Conservation (phyloP, 2,113 vertebrate genomes). For the Polypterus senegalus region DNA sequence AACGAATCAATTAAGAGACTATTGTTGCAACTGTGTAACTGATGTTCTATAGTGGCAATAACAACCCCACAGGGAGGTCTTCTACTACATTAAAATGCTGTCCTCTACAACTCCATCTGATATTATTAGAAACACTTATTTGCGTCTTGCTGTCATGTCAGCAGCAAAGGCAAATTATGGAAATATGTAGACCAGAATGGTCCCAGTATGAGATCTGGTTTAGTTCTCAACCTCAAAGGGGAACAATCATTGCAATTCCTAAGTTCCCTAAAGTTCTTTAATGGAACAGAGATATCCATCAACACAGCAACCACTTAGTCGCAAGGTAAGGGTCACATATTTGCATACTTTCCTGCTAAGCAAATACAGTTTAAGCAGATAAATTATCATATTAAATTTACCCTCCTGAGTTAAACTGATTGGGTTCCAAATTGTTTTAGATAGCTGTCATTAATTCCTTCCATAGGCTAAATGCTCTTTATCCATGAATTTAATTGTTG, state of each 20-base stretch:
- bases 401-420: constrained; percentile 98
- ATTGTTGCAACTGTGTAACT: constrained; percentile 86
- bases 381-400: constrained; percentile 99
- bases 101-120: constrained; percentile 91
- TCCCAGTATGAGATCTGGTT: constrained; percentile 89
- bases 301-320: constrained; percentile 84
- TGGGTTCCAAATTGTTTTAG: constrained; percentile 98
- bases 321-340: constrained; percentile 95
- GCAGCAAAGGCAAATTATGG: constrained; percentile 88
- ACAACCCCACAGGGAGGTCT: constrained; percentile 85
- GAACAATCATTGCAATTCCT: constrained; percentile 81
- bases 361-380: constrained; percentile 80
- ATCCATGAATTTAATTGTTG: constrained; percentile 78
- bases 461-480: constrained; percentile 88
- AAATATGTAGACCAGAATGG: constrained; percentile 82
- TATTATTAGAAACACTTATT: constrained; percentile 98
- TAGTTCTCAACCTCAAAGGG: constrained; percentile 79
- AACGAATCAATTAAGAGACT: constrained; percentile 99
- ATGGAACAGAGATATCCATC: constrained; percentile 82
- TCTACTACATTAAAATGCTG: constrained; percentile 83
- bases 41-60: constrained; percentile 85
- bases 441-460: constrained; percentile 98
- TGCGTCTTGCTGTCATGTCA: constrained; percentile 95
- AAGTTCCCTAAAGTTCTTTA: constrained; percentile 97
- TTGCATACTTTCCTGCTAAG: constrained; percentile 94